Conservation (phyloP, 2,797 vertebrate species). For the Syngnathus acus region DNA sequence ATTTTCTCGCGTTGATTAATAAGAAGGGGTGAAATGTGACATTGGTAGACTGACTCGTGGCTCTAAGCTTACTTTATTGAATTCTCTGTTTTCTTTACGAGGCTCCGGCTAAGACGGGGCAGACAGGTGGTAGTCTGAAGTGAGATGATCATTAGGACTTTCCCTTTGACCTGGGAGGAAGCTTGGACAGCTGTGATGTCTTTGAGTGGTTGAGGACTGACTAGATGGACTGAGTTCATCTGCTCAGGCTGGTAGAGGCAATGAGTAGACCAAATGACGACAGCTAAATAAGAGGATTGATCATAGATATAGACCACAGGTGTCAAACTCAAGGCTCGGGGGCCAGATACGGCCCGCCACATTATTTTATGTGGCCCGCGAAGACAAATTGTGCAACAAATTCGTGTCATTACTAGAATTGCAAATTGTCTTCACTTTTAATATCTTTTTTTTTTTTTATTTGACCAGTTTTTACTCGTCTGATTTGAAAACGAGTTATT, state of each 20-base stretch:
- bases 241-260: constrained; percentile 14
- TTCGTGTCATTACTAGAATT: too few species aligned
- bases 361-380: too few species aligned
- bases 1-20: not conserved
- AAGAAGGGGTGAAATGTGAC: not conserved
- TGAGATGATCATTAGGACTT: constrained; percentile 52
- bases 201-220: constrained; percentile 19
- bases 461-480: too few species aligned
- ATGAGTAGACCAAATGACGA: not conserved
- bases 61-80: constrained; percentile 64
- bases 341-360: too few species aligned
- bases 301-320: too few species aligned
- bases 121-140: constrained; percentile 61
- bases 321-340: too few species aligned
- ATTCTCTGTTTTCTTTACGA: constrained; percentile 60
- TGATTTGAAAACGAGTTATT: too few species aligned
- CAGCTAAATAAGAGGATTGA: not conserved
- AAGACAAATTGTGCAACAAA: too few species aligned
- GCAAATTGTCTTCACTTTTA: too few species aligned
- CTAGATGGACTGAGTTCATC: constrained; percentile 22
- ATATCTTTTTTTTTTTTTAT: too few species aligned
- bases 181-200: constrained; percentile 61
- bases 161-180: constrained; percentile 56
- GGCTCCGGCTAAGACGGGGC: constrained; percentile 45
- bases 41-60: constrained; percentile 23